These are phyloP conservation scores for Thaumatotibia leucotreta DNA, from an alignment of 1,140 invertebrate species.

Conservation along the genomic window DNA sequence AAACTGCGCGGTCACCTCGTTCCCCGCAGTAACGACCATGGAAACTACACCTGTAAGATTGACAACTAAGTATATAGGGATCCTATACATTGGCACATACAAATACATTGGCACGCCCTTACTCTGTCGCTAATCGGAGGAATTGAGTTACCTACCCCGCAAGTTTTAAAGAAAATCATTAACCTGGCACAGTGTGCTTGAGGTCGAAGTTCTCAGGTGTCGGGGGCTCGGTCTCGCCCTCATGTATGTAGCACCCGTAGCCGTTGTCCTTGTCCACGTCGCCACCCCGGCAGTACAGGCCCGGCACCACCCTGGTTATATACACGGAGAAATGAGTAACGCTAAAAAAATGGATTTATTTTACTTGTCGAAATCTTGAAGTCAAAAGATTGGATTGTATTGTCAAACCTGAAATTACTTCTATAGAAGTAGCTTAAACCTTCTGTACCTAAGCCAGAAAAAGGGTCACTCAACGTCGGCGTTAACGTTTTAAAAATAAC, in stretches of 20 bases:
- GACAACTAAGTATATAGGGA: not conserved
- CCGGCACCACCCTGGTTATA: conserved; percentile 51
- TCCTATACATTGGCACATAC: not conserved
- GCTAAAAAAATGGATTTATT: no score
- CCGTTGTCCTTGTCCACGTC: conserved; percentile 69
- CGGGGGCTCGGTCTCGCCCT: conserved; percentile 36
- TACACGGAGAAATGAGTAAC: not conserved
- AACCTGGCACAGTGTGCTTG: conserved; percentile 67
- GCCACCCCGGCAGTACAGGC: conserved; percentile 61
- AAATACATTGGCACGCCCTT: not conserved
- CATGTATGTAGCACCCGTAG: conserved; percentile 50
- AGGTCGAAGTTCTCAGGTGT: conserved; percentile 47
- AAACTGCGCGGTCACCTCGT: conserved; percentile 62
- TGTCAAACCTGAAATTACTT: no score
- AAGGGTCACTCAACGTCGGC: no score
- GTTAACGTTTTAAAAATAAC: no score
- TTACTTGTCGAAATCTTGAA: no score
- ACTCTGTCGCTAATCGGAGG: no score
- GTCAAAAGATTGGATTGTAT: no score
- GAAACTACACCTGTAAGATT: conserved; percentile 56
- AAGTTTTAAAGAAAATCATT: no score
- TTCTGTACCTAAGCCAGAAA: no score
- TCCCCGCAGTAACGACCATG: conserved; percentile 55
- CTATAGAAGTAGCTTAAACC: no score
- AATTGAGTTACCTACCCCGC: no score